Base-by-base conservation (phyloP, 1,140 invertebrate species). In the Archivesica marissinica region DNA sequence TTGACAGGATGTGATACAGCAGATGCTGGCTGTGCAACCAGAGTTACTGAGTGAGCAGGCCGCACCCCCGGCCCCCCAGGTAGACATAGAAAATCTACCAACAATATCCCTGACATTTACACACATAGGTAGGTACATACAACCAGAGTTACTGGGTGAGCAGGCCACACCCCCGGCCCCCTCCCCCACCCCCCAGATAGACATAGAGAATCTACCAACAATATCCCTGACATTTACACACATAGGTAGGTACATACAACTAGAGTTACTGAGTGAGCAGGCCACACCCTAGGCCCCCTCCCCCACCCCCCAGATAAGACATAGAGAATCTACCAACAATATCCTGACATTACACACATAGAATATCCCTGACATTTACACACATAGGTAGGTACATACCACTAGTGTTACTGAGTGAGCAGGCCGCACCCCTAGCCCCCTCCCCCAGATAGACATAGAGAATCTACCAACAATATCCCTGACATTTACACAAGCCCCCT, bases 21-120 rank as follows among this genome's bases (percentile, higher is more conserved):
- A 89, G 85, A 89, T 89, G 88, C 56, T 89, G 35, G 74, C 88
- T 25, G 87, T 88, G n/a, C 82, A 88, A 44, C 88, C 88, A 15
- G 88, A 89, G n/a, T 54, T 89, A 11, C 52, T 89, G 50, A 68
- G 59, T 25, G 87, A 89, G 23, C 77, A 87, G 68, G 87, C 85
- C 3, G 79, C 87, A 7, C 88, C 88, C 6, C 87, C 87, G 17
- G 87, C 84, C 23, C 28, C 77, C 25, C 50, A 78, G n/a, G 41
- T 66, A 11, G 79, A 77, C 13, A 88, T 89, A 47, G 86, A 86
- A 28, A 81, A 47, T 54, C 84, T 52, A 61, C 85, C 74, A 3
- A 70, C 74, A 23, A 20, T 68, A 9, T n/a, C 41, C 20, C 35
- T 77, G 2, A 77, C 72, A 13, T 25, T 23, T 35, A 25, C 59